A percentile compares a stretch with the other conserved stretches of the same genome.
Evolutionary conservation across 2,888 invertebrate genomes (phyloP).

Genomic region (Lithophane ornitopus): DNA sequence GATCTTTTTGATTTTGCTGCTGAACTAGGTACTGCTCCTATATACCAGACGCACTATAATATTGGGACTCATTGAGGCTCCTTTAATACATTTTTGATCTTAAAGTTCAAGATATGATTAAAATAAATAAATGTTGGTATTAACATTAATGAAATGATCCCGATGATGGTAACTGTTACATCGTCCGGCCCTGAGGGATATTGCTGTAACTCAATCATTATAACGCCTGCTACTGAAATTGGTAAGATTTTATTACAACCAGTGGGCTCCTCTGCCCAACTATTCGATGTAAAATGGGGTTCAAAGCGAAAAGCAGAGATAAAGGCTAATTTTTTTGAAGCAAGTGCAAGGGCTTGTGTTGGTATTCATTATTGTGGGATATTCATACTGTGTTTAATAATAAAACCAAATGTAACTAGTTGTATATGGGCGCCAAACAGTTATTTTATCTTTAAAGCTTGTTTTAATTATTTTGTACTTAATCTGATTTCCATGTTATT

Average conservation of each 20-base stretch:
- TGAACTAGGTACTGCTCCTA: neutral
- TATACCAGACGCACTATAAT: neutral
- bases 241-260: neutral
- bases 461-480: too few species aligned
- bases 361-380: neutral
- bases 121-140: neutral
- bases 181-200: neutral
- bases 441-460: too few species aligned
- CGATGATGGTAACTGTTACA: neutral
- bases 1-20: neutral
- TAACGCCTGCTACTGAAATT: conserved; percentile 15
- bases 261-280: too few species aligned
- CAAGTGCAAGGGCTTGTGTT: neutral
- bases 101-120: neutral
- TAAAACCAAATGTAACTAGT: neutral
- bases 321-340: neutral
- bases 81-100: neutral
- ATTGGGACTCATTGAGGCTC: neutral
- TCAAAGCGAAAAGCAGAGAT: neutral
- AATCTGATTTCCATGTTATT: too few species aligned
- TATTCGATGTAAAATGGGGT: neutral
- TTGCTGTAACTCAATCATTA: conserved; percentile 8
- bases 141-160: neutral
- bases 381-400: neutral
- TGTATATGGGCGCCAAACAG: too few species aligned